Evolutionary conservation across 2,113 vertebrate genomes (phyloP).

Genomic region (Colius striatus): DNA sequence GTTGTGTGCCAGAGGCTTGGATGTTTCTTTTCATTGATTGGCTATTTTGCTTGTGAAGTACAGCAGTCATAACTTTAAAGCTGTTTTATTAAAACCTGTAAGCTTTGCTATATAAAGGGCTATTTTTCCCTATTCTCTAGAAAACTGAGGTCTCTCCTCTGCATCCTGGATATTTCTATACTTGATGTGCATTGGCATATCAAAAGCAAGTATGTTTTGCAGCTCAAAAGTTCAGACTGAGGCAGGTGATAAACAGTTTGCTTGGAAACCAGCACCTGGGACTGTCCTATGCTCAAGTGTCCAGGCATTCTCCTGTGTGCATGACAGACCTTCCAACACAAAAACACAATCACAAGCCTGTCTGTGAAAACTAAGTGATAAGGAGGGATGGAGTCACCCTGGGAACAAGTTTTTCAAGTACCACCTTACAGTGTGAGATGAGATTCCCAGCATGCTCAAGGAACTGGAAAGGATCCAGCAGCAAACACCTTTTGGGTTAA

Average conservation of each 20-base stretch:
- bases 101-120: not conserved
- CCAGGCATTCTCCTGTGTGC: not conserved
- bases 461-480: not conserved
- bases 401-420: not conserved
- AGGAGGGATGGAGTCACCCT: not conserved
- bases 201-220: not conserved
- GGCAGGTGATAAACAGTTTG: not conserved
- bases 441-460: accelerated
- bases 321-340: not conserved
- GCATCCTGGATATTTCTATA: not conserved
- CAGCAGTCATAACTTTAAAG: not conserved
- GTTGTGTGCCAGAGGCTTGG: not conserved
- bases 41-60: not conserved
- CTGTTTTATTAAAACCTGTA: not conserved
- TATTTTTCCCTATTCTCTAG: not conserved
- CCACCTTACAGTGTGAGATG: not conserved
- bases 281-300: not conserved
- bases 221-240: not conserved
- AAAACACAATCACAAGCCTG: not conserved
- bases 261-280: not conserved
- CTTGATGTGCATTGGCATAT: not conserved
- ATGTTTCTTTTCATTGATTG: not conserved
- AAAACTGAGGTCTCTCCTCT: not conserved
- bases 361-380: not conserved
- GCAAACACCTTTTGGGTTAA: not conserved